These are phyloP conservation scores for Musca vetustissima DNA, from an alignment of 1,140 invertebrate species.

Conservation along the genomic window DNA sequence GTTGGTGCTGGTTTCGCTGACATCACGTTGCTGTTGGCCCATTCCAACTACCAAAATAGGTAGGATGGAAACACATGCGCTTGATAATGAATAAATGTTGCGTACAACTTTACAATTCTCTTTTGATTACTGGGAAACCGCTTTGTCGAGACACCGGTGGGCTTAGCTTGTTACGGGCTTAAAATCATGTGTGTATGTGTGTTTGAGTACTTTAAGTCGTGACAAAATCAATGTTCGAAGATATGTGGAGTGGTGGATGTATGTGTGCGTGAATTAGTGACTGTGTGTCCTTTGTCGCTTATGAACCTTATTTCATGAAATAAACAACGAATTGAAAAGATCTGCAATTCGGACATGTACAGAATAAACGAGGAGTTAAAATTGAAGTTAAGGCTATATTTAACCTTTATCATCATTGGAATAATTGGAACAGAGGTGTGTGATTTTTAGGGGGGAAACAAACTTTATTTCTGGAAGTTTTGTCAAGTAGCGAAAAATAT, in stretches of 20 bases:
- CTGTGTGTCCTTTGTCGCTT: constrained; percentile 29
- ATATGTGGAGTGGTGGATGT: no score
- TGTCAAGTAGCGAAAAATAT: no score
- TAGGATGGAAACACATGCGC: not conserved
- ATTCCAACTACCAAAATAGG: not conserved
- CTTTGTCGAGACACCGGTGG: not conserved
- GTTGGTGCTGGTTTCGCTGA: not conserved
- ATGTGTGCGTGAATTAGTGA: no score
- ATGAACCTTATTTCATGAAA: constrained; percentile 2
- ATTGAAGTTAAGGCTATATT: constrained; percentile 8
- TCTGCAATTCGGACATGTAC: constrained; percentile 8
- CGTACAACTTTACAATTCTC: constrained; percentile 4
- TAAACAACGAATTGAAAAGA: constrained; percentile 7
- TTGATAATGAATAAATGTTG: not conserved
- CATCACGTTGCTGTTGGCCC: not conserved
- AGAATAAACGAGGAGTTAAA: constrained; percentile 17
- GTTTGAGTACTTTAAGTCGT: constrained; percentile 47
- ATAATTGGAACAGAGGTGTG: no score
- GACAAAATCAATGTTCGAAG: constrained; percentile 53
- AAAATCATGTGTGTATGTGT: not conserved
- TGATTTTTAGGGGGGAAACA: no score
- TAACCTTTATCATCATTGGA: not conserved
- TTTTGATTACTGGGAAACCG: constrained; percentile 15
- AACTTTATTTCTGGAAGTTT: no score
- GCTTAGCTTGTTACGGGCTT: no score